Conservation (phyloP, 2,888 invertebrate genomes). For the Ormyrus labotus region DNA sequence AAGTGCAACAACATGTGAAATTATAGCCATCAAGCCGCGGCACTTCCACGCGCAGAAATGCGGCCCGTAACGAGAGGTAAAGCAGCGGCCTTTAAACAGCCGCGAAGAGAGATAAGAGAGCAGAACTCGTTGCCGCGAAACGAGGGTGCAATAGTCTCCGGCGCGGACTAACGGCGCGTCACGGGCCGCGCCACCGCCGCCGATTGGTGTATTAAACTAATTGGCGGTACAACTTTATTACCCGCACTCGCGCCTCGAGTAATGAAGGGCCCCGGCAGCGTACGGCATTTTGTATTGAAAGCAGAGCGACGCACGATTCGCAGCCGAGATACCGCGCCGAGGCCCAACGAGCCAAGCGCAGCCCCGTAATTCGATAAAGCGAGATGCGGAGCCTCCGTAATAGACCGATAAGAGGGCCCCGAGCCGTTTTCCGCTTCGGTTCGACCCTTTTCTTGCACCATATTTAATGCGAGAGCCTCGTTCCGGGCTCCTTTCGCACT, state of each 20-base stretch:
- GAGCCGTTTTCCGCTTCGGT: constrained; percentile 15
- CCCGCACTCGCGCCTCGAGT: not conserved
- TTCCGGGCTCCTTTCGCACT: too few species aligned
- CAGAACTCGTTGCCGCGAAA: not conserved
- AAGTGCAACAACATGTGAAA: constrained; percentile 32
- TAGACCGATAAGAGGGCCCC: constrained; percentile 6
- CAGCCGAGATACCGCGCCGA: constrained; percentile 10
- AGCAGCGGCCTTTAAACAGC: not conserved
- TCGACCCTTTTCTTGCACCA: not conserved
- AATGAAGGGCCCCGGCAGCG: constrained; percentile 15
- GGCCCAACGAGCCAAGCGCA: constrained; percentile 3
- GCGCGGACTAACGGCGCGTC: constrained; percentile 27
- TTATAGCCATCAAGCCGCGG: constrained; percentile 12
- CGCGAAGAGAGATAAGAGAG: not conserved
- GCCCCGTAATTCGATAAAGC: not conserved
- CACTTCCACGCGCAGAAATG: not conserved
- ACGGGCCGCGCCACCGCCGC: not conserved
- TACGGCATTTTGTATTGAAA: not conserved
- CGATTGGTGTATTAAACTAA: constrained; percentile 40
- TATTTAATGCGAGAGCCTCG: too few species aligned
- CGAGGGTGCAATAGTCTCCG: constrained; percentile 1
- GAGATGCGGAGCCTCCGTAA: not conserved
- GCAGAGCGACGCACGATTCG: constrained; percentile 7
- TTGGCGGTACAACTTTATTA: constrained; percentile 50
- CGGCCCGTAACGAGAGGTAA: not conserved